These are phyloP conservation scores for Triplophysa siluroides DNA, from an alignment of 2,113 vertebrate species.

Conservation along the genomic window DNA sequence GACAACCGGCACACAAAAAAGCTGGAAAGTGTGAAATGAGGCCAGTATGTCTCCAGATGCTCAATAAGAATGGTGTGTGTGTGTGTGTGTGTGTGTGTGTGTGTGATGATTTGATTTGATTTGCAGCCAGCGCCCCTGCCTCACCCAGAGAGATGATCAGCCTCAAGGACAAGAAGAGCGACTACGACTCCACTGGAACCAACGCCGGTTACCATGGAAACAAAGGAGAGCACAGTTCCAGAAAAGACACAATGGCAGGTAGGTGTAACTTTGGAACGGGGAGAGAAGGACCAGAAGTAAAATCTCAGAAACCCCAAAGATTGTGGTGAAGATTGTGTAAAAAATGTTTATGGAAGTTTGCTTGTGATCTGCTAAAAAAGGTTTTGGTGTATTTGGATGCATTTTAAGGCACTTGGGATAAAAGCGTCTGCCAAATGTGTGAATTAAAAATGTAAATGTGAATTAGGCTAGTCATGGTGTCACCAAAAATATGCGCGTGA, in stretches of 20 bases:
- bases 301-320: not conserved
- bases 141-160: slow-evolving; percentile 99
- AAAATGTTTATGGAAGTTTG: no score
- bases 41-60: slow-evolving; percentile 6
- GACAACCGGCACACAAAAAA: slow-evolving; percentile 43
- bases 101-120: slow-evolving; percentile 41
- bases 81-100: no score
- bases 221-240: slow-evolving; percentile 95
- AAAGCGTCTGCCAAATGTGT: no score
- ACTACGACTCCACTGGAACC: slow-evolving; percentile 95
- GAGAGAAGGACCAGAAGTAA: not conserved
- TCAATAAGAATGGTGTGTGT: slow-evolving; percentile 11
- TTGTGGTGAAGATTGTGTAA: no score
- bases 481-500: no score
- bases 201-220: slow-evolving; percentile 91
- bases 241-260: slow-evolving; percentile 97
- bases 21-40: slow-evolving; percentile 15
- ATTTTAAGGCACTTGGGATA: no score
- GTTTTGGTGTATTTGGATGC: no score
- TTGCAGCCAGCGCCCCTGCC: slow-evolving; percentile 93
- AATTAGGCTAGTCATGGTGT: no score
- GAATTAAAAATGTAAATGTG: no score
- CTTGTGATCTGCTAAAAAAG: no score
- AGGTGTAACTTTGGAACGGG: slow-evolving; percentile 37
- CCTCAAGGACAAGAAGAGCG: slow-evolving; percentile 97